phyloP scores from a whole-genome alignment of 1,140 invertebrate species.

The Cotesia glomerata region DNA sequence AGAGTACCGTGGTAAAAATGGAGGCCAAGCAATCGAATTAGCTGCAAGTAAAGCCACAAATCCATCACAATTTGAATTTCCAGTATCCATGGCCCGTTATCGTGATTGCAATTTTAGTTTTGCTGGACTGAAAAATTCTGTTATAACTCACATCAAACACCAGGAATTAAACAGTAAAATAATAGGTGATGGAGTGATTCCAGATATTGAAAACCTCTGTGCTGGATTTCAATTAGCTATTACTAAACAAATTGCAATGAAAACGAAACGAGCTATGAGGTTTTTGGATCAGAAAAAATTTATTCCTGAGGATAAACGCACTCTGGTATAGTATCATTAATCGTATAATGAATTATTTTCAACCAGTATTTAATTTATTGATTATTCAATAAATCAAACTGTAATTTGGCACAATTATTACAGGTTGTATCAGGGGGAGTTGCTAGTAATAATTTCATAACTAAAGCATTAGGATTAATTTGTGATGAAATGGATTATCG shows the following conservation, averaged over 20 bases:
- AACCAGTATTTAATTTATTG: neutral
- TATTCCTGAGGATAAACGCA: constrained; percentile 65
- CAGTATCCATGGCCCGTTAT: constrained; percentile 66
- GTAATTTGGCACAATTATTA: constrained; percentile 29
- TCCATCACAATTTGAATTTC: constrained; percentile 72
- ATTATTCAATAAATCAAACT: neutral
- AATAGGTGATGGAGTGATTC: constrained; percentile 73
- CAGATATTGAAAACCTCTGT: constrained; percentile 83
- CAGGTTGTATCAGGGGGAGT: constrained; percentile 94
- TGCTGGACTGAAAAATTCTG: constrained; percentile 72
- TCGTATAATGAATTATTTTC: too few relatives aligned
- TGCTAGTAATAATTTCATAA: constrained; percentile 89
- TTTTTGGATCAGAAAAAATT: constrained; percentile 72
- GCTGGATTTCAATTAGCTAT: constrained; percentile 80
- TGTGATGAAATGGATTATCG: constrained; percentile 72
- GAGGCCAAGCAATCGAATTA: constrained; percentile 85
- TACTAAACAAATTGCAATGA: constrained; percentile 80
- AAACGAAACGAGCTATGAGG: constrained; percentile 82
- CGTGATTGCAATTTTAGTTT: constrained; percentile 88
- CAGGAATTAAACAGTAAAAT: constrained; percentile 70
- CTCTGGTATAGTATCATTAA: constrained; percentile 62
- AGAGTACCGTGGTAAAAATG: constrained; percentile 75
- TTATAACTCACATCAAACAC: constrained; percentile 62
- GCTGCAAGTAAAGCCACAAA: constrained; percentile 75
- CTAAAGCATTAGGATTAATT: constrained; percentile 71